Evolutionary conservation across 2,113 vertebrate genomes (phyloP), one percentile per base, ranked within the genome.

Genomic region (Clarias magur): DNA sequence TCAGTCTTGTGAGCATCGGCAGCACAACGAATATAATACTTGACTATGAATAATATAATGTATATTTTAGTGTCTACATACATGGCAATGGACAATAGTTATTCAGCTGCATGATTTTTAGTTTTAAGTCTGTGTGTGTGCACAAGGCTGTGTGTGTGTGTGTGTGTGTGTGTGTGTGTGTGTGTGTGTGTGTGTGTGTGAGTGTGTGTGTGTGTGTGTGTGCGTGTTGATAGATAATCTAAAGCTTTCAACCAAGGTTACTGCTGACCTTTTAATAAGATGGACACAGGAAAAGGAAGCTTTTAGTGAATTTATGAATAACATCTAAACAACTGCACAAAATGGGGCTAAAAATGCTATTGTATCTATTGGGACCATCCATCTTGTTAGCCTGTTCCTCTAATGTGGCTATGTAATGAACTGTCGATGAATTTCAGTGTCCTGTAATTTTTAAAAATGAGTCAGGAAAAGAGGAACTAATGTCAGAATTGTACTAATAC

Each of bases 391-490:
- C 57, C 12, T 38, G 48, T 34, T 80, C 27, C 60, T 56, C 42
- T 86, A 57, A 68, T 34, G 60, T 63, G 57, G 59, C 80, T 68
- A n/a, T 86, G 30, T 68, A 86, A 85, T 85, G 60, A 79, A 56
- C 75, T 30, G 25, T 54, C 54, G 48, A 65, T 78, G 60, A 30
- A 34, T 73, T 62, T 62, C 38, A 85, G 25, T 54, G n/a, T 27
- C 15, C 13, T n/a, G n/a, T 67, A 10, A 3, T 56, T 54, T 68
- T 67, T 53, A 23, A 2, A 25, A 59, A 34, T 80, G 23, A 65
- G 85, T 38, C 62, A 38, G 75, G 12, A 9, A 57, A 63, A 79
- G 1, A 30, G 48, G 19, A 65, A 54, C 48, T 25, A 65, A 79
- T 78, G 72, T 65, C 84, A 85, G 57, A 85, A 21, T 63, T 72